phyloP scores from a whole-genome alignment of 2,797 vertebrate species.

The Mormyrus proboscirostris region DNA sequence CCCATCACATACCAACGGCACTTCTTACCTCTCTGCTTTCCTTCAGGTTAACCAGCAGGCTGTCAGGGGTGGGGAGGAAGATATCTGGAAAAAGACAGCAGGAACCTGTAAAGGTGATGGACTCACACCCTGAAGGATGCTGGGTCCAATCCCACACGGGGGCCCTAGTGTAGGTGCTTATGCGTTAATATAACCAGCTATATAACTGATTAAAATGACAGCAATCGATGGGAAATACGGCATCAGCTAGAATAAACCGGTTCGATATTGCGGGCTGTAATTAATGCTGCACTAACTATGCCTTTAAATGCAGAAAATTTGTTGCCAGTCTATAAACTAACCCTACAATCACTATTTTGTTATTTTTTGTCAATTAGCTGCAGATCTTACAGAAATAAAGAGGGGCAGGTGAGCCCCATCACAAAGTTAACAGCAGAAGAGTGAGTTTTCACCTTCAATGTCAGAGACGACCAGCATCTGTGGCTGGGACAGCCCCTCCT shows the following conservation, averaged over 20 bases:
- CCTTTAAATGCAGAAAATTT: not conserved
- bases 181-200: not conserved
- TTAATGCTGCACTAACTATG: not conserved
- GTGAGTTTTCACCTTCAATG: conserved; percentile 73
- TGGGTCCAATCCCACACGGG: not conserved
- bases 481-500: conserved; percentile 89
- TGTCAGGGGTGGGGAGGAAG: conserved; percentile 90
- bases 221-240: not conserved
- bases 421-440: not conserved
- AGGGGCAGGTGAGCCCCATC: too few species aligned
- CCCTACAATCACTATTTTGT: not conserved
- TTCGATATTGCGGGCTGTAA: too few species aligned
- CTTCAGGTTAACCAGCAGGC: conserved; percentile 89
- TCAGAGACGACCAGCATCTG: conserved; percentile 97
- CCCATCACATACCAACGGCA: not conserved
- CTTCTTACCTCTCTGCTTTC: conserved; percentile 84
- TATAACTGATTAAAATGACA: not conserved
- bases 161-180: not conserved
- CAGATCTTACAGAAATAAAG: not conserved
- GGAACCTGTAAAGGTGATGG: not conserved
- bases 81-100: conserved; percentile 62
- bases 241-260: not conserved
- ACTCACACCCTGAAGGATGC: not conserved
- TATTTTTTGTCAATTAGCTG: not conserved
- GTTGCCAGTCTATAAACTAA: not conserved